phyloP scores from a whole-genome alignment of 2,797 vertebrate species.

The Cercopithecus hamlyni region DNA sequence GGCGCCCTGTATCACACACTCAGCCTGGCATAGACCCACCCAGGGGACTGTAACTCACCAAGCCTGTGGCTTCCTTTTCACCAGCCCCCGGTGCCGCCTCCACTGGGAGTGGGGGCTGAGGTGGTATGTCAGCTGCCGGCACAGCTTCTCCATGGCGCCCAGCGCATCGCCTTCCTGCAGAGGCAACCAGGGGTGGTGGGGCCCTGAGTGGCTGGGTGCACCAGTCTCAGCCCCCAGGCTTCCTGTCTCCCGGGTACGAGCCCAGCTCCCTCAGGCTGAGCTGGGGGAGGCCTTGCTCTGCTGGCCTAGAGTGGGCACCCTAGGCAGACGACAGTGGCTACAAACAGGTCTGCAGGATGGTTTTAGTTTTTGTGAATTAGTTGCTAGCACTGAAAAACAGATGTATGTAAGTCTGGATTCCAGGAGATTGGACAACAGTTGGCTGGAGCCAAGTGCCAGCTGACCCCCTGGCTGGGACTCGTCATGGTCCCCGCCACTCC shows the following conservation, averaged over 20 bases:
- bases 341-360: not conserved
- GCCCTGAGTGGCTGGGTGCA: not conserved
- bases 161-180: conserved; percentile 94
- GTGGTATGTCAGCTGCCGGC: conserved; percentile 98
- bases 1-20: not conserved
- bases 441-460: not conserved
- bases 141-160: conserved; percentile 97
- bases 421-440: not conserved
- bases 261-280: not conserved
- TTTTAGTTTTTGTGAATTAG: not conserved
- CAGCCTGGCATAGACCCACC: not conserved
- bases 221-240: too few relatives aligned
- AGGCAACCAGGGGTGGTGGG: not conserved
- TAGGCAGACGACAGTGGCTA: not conserved
- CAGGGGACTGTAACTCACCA: conserved; percentile 89
- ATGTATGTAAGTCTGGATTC: not conserved
- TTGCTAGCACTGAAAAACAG: not conserved
- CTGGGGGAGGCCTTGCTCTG: not conserved
- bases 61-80: conserved; percentile 96
- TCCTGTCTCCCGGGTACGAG: not conserved
- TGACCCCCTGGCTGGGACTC: not conserved
- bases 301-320: accelerated
- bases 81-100: conserved; percentile 94
- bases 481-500: not conserved
- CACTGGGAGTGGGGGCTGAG: conserved; percentile 98